Base-by-base conservation (phyloP, 1,140 invertebrate genomes). In the Oreohelix idahoensis region DNA sequence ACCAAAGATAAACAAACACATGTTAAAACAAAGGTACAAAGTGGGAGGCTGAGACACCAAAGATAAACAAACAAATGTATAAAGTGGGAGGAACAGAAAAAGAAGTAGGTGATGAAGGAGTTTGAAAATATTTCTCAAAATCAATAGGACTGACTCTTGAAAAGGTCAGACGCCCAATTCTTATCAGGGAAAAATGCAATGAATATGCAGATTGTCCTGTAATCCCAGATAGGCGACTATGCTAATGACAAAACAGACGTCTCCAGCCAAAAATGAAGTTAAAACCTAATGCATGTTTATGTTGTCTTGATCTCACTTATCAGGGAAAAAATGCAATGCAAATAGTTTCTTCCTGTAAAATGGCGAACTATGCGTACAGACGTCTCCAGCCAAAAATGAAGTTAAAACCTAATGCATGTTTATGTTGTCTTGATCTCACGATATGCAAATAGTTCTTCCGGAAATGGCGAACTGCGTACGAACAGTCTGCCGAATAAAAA, bases 161-260 rank as follows among this genome's bases (percentile, higher is more conserved):
- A 11, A 58, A 20, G 17, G 26, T 58, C 51, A 58, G 51, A 23
- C 51, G 4, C 20, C 23, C 15, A 23, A 26, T 4, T 17, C 2
- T 58, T 58, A 58, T 58, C 26, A 26, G 51, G 51, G 4, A 26
- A 20, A 35, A 70, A 38, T n/a, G 29, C 23, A 5, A 70, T 70
- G 69, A 70, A 70, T 70, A 70, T 70, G 69, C 69, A 70, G 69
- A 70, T 70, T 70, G 69, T 70, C 32, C 69, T 38, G 69, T 35
- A 70, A 70, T 70, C 69, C 69, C 29, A 38, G 69, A 58, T 11
- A 26, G 51, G 23, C 51, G 15, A 20, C 26, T 23, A 58, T 58
- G 51, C 51, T 58, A 58, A 58, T 26, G 51, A 58, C 26, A 26
- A 49, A 26, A 26, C 51, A 58, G 51, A 23, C 51, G 20, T 58